These are phyloP conservation scores for Liparis tanakae DNA, from an alignment of 2,797 vertebrate species.

Conservation along the genomic window DNA sequence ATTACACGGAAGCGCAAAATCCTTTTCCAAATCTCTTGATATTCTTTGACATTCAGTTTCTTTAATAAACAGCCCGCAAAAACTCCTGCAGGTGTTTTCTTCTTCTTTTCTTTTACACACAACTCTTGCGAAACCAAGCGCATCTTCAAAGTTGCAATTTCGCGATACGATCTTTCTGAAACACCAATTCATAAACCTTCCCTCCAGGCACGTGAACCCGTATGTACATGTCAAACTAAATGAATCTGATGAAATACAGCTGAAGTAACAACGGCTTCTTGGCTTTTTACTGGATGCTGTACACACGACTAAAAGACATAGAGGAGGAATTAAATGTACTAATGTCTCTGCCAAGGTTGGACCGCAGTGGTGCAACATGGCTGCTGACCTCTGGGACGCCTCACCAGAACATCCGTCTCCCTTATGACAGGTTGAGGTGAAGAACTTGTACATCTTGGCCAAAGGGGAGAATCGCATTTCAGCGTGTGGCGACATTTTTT, in stretches of 20 bases:
- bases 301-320: conserved; percentile 33
- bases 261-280: conserved; percentile 12
- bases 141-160: conserved; percentile 36
- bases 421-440: conserved; percentile 52
- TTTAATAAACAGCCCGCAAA: conserved; percentile 10
- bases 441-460: conserved; percentile 41
- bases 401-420: conserved; percentile 54
- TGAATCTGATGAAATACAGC: conserved; percentile 61
- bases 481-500: conserved; percentile 12
- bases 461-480: conserved; percentile 29
- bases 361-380: conserved; percentile 36
- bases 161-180: conserved; percentile 57
- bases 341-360: conserved; percentile 57
- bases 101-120: neutral
- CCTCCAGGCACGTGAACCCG: conserved; percentile 49
- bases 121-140: conserved; percentile 34
- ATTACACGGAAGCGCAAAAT: conserved; percentile 2
- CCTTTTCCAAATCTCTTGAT: conserved; percentile 1
- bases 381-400: conserved; percentile 54
- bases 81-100: conserved; percentile 7
- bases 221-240: conserved; percentile 67
- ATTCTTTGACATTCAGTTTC: conserved; percentile 23
- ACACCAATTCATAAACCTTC: conserved; percentile 56
- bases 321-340: conserved; percentile 56
- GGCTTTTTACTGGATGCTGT: conserved; percentile 34